phyloP scores from a whole-genome alignment of 2,888 invertebrate species.

The Clostera curtula region DNA sequence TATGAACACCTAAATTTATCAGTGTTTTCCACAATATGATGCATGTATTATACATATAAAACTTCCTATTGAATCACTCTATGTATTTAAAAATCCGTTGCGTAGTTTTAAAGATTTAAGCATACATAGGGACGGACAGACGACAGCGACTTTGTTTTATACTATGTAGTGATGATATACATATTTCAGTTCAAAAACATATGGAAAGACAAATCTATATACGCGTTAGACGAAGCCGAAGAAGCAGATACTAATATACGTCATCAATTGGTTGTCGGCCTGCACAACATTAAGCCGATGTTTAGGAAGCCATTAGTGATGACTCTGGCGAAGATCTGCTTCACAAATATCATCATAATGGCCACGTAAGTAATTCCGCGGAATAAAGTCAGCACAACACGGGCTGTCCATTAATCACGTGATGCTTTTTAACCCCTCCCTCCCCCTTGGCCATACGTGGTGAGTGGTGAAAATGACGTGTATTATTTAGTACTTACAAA shows the following conservation, averaged over 20 bases:
- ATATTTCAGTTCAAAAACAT: constrained; percentile 39
- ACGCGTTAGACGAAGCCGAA: constrained; percentile 28
- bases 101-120: constrained; percentile 9
- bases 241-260: constrained; percentile 19
- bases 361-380: constrained; percentile 58
- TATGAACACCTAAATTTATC: too few relatives aligned
- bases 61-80: too few relatives aligned
- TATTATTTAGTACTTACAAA: too few relatives aligned
- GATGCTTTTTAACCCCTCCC: too few relatives aligned
- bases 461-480: too few relatives aligned
- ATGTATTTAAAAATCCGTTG: background rate
- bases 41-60: too few relatives aligned
- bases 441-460: too few relatives aligned
- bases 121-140: too few relatives aligned
- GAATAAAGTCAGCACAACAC: too few relatives aligned
- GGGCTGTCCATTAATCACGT: too few relatives aligned
- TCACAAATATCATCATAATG: constrained; percentile 48
- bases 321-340: constrained; percentile 37
- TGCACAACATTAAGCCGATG: constrained; percentile 54
- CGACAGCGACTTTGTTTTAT: background rate
- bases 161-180: background rate
- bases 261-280: constrained; percentile 39
- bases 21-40: too few relatives aligned
- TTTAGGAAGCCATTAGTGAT: constrained; percentile 43
- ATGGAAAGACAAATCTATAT: constrained; percentile 39